These are phyloP conservation scores for Cylas formicarius DNA, from an alignment of 1,140 invertebrate genomes.

Conservation along the genomic window DNA sequence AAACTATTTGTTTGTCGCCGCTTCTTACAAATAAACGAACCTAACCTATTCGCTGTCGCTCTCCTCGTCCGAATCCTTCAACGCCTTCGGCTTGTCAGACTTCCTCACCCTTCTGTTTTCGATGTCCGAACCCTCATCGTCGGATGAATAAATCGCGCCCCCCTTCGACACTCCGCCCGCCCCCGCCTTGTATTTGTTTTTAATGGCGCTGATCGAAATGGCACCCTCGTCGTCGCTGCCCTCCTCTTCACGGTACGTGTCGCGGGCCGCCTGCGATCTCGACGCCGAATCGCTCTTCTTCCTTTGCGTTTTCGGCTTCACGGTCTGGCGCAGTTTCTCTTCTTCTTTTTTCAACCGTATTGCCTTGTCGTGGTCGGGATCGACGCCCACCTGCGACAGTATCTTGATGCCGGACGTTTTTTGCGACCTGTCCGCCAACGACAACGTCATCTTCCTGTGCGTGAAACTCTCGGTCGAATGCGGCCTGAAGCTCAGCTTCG, in stretches of 20 bases:
- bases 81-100: constrained; percentile 64
- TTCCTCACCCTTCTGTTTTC: constrained; percentile 69
- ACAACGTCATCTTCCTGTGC: constrained; percentile 97
- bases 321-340: constrained; percentile 79
- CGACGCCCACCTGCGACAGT: constrained; percentile 84
- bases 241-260: constrained; percentile 60
- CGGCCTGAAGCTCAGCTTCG: constrained; percentile 93
- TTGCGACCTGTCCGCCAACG: constrained; percentile 91
- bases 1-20: too few species aligned
- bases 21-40: too few species aligned
- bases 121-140: constrained; percentile 82
- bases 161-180: constrained; percentile 37
- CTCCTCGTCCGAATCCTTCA: constrained; percentile 65
- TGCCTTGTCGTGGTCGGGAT: constrained; percentile 86
- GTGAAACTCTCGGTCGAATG: constrained; percentile 98
- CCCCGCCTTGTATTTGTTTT: constrained; percentile 83
- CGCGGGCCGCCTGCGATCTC: constrained; percentile 39
- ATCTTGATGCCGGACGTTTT: constrained; percentile 97
- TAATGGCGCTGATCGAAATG: constrained; percentile 88
- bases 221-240: constrained; percentile 86
- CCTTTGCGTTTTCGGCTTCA: constrained; percentile 53
- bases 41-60: constrained; percentile 14
- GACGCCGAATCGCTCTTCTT: constrained; percentile 55
- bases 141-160: constrained; percentile 83
- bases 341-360: constrained; percentile 94